Percentiles rank a stretch among this genome's conserved stretches.
Evolutionary conservation across 2,113 vertebrate species (phyloP).

Genomic region (Bufo bufo): DNA sequence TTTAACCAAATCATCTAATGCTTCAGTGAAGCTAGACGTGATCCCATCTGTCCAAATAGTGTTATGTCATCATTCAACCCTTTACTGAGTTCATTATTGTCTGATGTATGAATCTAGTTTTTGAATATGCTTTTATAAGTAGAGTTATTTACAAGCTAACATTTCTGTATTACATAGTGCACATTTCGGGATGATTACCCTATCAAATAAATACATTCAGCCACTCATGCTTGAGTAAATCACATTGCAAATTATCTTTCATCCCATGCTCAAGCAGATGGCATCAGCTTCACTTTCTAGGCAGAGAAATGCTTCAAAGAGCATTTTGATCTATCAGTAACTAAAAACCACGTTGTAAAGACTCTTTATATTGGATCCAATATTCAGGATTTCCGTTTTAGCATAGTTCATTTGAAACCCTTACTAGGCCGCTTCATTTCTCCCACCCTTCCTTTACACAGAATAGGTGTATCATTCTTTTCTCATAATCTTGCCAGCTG

Average conservation of each 20-base stretch:
- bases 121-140: background rate
- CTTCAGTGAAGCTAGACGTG: background rate
- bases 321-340: slow-evolving; percentile 54
- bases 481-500: slow-evolving; percentile 45
- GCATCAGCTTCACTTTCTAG: slow-evolving; percentile 33
- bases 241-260: slow-evolving; percentile 48
- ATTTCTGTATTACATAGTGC: background rate
- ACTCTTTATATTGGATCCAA: slow-evolving; percentile 48
- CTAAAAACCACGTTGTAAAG: slow-evolving; percentile 47
- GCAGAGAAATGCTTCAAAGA: slow-evolving; percentile 49
- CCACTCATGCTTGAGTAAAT: slow-evolving; percentile 24
- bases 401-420: slow-evolving; percentile 41
- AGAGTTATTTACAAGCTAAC: background rate
- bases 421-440: slow-evolving; percentile 33
- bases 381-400: slow-evolving; percentile 46
- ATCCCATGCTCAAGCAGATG: slow-evolving; percentile 33
- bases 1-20: background rate
- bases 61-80: background rate
- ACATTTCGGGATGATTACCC: background rate
- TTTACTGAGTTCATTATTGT: background rate
- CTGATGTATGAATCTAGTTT: background rate
- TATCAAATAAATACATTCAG: slow-evolving; percentile 25
- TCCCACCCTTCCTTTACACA: slow-evolving; percentile 26
- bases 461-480: slow-evolving; percentile 44
- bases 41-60: background rate